phyloP scores from a whole-genome alignment of 2,888 invertebrate species.

The Dasysyrphus albostriatus region DNA sequence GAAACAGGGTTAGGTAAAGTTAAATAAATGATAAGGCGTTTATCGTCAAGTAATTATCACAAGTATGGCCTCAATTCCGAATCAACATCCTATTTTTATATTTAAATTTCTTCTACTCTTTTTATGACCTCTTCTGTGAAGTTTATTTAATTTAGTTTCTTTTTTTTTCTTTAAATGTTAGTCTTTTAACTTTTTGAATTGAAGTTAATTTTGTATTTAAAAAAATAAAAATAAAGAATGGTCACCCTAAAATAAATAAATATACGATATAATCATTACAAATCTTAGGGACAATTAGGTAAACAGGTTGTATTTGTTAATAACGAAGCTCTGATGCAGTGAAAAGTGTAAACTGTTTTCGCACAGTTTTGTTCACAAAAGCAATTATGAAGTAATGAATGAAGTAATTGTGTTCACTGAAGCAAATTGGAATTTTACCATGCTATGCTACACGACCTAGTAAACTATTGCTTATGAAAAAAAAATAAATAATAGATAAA shows the following conservation, averaged over 20 bases:
- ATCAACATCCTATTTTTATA: too few species aligned
- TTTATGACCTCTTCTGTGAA: too few species aligned
- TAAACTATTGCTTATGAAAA: background rate
- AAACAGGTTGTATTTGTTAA: conserved; percentile 56
- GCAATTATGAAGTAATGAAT: conserved; percentile 18
- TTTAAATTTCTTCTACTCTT: too few species aligned
- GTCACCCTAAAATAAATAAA: background rate
- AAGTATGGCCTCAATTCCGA: too few species aligned
- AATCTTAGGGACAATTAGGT: conserved; percentile 52
- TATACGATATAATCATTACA: conserved; percentile 18
- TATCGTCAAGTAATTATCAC: too few species aligned
- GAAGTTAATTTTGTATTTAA: background rate
- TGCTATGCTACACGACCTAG: conserved; percentile 48
- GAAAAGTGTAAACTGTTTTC: conserved; percentile 44
- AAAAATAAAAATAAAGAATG: background rate
- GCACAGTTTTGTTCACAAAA: conserved; percentile 30
- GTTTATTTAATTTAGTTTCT: too few species aligned
- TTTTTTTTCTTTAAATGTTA: too few species aligned
- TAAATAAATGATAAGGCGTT: too few species aligned
- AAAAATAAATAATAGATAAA: background rate
- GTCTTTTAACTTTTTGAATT: background rate
- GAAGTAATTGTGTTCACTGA: conserved; percentile 24
- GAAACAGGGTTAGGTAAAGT: too few species aligned
- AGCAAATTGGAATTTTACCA: conserved; percentile 24
- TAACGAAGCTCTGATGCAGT: conserved; percentile 20